Evolutionary conservation across 2,113 vertebrate genomes (phyloP), one percentile per base, ranked within the genome.

Genomic region (Ceyx cyanopectus): DNA sequence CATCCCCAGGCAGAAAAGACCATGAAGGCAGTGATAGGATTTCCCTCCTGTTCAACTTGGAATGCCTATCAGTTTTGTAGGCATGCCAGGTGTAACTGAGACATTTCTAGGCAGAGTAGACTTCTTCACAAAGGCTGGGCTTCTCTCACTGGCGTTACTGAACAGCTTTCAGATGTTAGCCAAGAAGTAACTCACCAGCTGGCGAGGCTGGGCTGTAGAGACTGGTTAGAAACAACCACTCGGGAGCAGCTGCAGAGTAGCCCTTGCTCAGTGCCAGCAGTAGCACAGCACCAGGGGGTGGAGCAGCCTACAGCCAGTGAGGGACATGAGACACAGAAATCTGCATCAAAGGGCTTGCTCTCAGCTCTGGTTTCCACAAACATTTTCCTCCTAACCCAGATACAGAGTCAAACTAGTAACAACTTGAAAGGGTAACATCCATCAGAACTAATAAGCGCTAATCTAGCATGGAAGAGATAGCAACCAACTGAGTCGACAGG

Each of bases 371-470:
- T 73, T 90, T 76, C 4, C 0, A 37, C 13, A 66, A 87, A 63
- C 4, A 1, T 48, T 90, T 92, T 88, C 46, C 21, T 89, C 27
- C 63, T 53, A 86, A 54, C 30, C 30, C 43, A 56, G 63, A 53
- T 60, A 63, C 54, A 87, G 78, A 94, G 61, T 74, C 74, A 91
- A 92, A 50, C 32, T 58, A 91, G 78, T 40, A 74, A 30, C 29
- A 76, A 68, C 93, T 93, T 92, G 70, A 95, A 95, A 93, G 70
- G 81, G 84, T 75, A 94, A 21, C 66, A 89, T 91, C 84, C 77
- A 87, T 93, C 92, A 92, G 83, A 91, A 74, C 84, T 85, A 95
- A 95, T 94, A 80, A 87, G 63, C 0, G 0, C 65, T 95, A 95
- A 87, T 91, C 72, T 89, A 87, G 65, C 53, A 46, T 54, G 78